phyloP scores from a whole-genome alignment of 64 coral and sea anemone genomes.

The Montipora foliosa region DNA sequence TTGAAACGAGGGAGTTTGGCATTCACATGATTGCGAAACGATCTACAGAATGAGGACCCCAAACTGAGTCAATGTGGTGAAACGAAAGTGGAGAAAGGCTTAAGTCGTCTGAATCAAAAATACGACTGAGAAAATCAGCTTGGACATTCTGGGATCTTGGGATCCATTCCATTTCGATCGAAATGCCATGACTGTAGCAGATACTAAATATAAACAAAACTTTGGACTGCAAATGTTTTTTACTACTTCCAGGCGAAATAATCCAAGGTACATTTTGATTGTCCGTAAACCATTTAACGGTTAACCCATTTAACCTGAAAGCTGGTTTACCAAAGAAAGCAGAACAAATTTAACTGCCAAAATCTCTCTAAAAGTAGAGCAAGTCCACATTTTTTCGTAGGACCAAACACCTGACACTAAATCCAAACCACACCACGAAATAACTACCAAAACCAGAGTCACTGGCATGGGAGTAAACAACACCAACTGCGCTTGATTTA shows the following conservation, averaged over 20 bases:
- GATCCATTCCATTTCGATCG: constrained; percentile 73
- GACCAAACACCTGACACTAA: constrained; percentile 60
- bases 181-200: constrained; percentile 34
- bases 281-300: constrained; percentile 30
- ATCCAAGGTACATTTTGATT: constrained; percentile 72
- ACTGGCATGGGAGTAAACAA: too few species aligned
- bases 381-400: constrained; percentile 40
- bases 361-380: constrained; percentile 72
- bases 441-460: constrained; percentile 60
- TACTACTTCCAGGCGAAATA: constrained; percentile 33
- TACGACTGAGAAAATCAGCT: constrained; percentile 39
- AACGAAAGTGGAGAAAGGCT: not conserved
- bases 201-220: constrained; percentile 31
- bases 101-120: not conserved
- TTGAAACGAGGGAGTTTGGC: constrained; percentile 19
- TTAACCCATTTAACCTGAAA: too few species aligned
- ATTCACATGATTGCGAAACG: constrained; percentile 28
- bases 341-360: constrained; percentile 76
- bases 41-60: constrained; percentile 22
- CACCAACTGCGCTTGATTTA: too few species aligned
- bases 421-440: constrained; percentile 57
- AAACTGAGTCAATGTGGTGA: constrained; percentile 7
- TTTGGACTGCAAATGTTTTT: constrained; percentile 40
- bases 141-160: constrained; percentile 50
- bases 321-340: constrained; percentile 11